Percentiles rank a stretch among this genome's conserved stretches.
Evolutionary conservation across 2,113 vertebrate genomes (phyloP).

Genomic region (Prunella himalayana): DNA sequence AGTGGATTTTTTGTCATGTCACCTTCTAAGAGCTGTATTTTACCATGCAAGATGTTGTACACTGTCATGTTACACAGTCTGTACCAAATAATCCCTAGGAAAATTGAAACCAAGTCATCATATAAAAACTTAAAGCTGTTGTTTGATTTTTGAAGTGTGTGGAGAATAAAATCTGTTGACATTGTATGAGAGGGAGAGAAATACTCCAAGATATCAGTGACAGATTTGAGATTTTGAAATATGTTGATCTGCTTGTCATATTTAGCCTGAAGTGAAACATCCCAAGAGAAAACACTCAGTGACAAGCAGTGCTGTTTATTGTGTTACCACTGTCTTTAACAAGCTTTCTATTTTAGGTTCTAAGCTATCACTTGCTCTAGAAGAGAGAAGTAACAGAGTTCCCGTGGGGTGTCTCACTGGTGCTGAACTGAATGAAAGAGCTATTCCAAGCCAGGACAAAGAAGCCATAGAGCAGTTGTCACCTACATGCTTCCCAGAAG

Average conservation of each 20-base stretch:
- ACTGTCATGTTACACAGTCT: fast-evolving
- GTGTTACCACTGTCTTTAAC: not conserved
- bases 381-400: not conserved
- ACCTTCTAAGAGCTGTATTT: not conserved
- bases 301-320: not conserved
- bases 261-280: not conserved
- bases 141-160: not conserved
- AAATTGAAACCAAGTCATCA: not conserved
- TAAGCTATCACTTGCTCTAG: not conserved
- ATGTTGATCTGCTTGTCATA: not conserved
- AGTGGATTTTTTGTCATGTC: not conserved
- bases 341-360: not conserved
- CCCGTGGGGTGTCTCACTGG: fast-evolving
- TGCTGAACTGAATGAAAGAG: not conserved
- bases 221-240: not conserved
- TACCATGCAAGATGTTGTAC: not conserved
- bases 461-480: not conserved
- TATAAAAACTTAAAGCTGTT: not conserved
- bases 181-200: not conserved
- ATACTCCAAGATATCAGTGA: not conserved
- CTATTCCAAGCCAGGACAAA: not conserved
- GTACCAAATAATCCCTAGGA: not conserved
- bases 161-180: not conserved
- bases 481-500: not conserved
- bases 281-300: not conserved